Base-by-base conservation (phyloP, 2,888 invertebrate species). In the Volucella inflata region DNA sequence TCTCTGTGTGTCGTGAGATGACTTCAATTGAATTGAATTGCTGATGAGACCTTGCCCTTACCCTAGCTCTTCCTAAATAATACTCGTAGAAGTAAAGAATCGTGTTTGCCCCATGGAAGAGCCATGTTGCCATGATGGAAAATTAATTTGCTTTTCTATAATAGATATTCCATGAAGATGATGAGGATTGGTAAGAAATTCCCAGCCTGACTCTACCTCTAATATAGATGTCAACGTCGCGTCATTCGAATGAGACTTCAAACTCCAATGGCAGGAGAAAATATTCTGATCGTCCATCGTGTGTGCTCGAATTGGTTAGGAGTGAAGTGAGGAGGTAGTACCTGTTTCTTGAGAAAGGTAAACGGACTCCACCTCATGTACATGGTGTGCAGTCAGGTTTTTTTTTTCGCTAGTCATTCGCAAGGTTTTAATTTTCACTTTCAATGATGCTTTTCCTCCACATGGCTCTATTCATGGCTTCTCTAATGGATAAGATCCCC, bases 391-490 rank as follows among this genome's bases (percentile, higher is more conserved):
- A 74, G 57, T 65, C 83, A 60, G 74, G 75, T 82, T 82, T 77
- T 57, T 38, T 68, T 59, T 38, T 36, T 14, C 16, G 36, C 30
- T 36, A 67, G 40, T 80, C 16, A 48, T 17, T 57, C 68, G 78
- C 59, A 70, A 85, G 70, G 67, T 85, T 85, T 81, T 81, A 81
- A 76, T 81, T 85, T 85, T 85, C 85, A 85, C 85, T 85, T 85
- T 85, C 85, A 77, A 62, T 85, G 77, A 77, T 76, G 85, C 62
- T 51, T 81, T 81, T 85, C 65, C 57, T 51, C 30, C 6, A 30
- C 30, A 72, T 60, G 57, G 17, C 40, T 17, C 38, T 60, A 14
- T 12, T 38, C 16, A 30, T 74, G 60, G 60, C 21, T 9, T 9
- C 50, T 16, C 14, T 9, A 50, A 9, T n/a, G 50, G 16, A 50